Evolutionary conservation across 2,888 invertebrate genomes (phyloP).

Genomic region (Nasonia oneida): DNA sequence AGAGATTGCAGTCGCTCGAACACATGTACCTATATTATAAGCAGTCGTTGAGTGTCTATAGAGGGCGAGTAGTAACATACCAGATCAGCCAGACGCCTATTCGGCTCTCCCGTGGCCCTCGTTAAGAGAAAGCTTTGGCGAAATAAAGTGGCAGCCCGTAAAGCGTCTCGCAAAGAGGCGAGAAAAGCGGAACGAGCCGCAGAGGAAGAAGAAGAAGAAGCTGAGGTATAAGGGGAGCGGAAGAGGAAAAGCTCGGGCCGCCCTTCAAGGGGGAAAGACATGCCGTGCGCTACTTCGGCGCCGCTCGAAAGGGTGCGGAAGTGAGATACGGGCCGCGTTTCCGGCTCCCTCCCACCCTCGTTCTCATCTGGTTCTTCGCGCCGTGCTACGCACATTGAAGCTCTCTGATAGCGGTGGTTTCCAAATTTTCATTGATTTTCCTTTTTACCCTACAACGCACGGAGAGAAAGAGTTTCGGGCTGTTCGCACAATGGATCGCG

Average conservation of each 20-base stretch:
- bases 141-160: neutral
- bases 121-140: neutral
- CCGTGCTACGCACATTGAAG: neutral
- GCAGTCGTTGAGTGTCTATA: too few relatives aligned
- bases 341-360: constrained; percentile 23
- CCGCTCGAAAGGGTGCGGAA: constrained; percentile 72
- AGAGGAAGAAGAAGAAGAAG: neutral
- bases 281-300: constrained; percentile 72
- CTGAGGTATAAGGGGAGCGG: neutral
- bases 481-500: neutral
- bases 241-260: constrained; percentile 25
- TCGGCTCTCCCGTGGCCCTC: neutral
- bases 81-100: neutral
- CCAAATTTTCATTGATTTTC: constrained; percentile 3
- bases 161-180: neutral
- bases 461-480: neutral
- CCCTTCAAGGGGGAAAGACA: constrained; percentile 63
- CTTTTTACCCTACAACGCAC: neutral
- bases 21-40: too few relatives aligned
- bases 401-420: constrained; percentile 30
- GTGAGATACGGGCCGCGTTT: constrained; percentile 54
- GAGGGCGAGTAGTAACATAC: neutral
- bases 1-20: neutral
- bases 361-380: constrained; percentile 41
- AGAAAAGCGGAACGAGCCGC: constrained; percentile 15